Evolutionary conservation across 2,113 vertebrate species (phyloP), one percentile per base, ranked within the genome.

Genomic region (Toxotes jaculatrix): DNA sequence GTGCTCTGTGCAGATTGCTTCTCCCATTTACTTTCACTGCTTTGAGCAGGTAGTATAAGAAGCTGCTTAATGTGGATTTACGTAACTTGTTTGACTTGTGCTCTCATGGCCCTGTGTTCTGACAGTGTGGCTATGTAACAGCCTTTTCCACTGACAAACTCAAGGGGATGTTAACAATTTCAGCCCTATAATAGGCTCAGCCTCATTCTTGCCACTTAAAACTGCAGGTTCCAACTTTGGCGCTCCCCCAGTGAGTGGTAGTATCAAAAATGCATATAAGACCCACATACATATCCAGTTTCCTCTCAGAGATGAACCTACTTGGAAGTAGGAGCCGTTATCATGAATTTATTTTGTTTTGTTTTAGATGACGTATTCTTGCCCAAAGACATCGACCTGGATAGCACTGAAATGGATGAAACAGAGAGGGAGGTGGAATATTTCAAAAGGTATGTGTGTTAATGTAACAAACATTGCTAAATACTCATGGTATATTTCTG

Each of bases 371-470:
- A 99, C 45, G 98, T 99, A 38, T 99, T 99, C 93, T 95, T 99
- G 83, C 98, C 98, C 92, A 99, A 99, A 96, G 98, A 99, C 90
- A 98, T 99, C 31, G 98, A 99, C 88, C 93, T 99, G 71, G 97
- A 99, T 83, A 99, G 96, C 0, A 98, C 97, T 87, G 98, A 99
- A 67, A 97, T 99, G 97, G 98, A 99, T 76, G 98, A 99, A 93
- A 99, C 98, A 0, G 98, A 99, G 92, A 92, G 98, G 84, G 98
- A 99, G 91, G 98, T 99, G 92, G 98, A 99, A 62, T 97, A 97
- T 93, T 99, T 99, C 93, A 99, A 99, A 96, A 97, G 98, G 98
- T 98, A 91, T 17, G 53, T 51, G 2, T 3, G 63, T 32, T 45
- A 42, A n/a, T 19, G 0, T 64, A 12, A 34, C 36, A 5, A 1